Evolutionary conservation across 2,797 vertebrate genomes (phyloP), one percentile per base, ranked within the genome.

Genomic region (Sciurus carolinensis): DNA sequence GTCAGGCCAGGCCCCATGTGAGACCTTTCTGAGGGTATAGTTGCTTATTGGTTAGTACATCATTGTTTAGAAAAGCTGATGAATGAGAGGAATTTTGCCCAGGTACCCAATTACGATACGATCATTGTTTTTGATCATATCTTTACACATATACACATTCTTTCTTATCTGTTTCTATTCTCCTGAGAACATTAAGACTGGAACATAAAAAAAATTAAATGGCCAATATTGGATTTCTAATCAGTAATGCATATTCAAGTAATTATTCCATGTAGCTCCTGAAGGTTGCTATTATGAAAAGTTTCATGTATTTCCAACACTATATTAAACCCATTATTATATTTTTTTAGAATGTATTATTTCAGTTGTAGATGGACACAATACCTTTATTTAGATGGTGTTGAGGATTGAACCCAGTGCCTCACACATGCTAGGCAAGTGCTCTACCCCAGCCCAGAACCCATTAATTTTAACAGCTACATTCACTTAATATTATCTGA

Each of bases 31-130:
- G 54, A 71, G 59, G 17, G 1, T 44, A 0, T 18, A 52, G 30
- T 69, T 57, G 18, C 42, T 77, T 71, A 75, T 17, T 47, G 47
- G 44, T 62, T 52, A 18, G 11, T 9, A 4, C 10, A 24, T 28
- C 57, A 1, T 7, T 30, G 66, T 11, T 66, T 88, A 94, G 62
- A 18, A 75, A 82, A 95, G 24, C 22, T 77, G 94, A 24, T 42
- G 18, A 75, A 42, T 71, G 20, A 22, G 26, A 82, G 44, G 64
- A 69, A 59, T 96, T 96, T 87, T 92, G 82, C 22, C 39, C 30
- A 64, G 26, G 2, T 52, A 59, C 24, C 50, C 47, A 64, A 72
- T 20, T 73, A 64, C 54, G 73, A 24, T n/a, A 5, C 26, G 28
- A 50, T 36, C 69, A 2, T 15, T 72, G 17, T 50, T 54, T 57